phyloP scores from a whole-genome alignment of 64 coral and sea anemone species.

The Exaiptasia diaphana region DNA sequence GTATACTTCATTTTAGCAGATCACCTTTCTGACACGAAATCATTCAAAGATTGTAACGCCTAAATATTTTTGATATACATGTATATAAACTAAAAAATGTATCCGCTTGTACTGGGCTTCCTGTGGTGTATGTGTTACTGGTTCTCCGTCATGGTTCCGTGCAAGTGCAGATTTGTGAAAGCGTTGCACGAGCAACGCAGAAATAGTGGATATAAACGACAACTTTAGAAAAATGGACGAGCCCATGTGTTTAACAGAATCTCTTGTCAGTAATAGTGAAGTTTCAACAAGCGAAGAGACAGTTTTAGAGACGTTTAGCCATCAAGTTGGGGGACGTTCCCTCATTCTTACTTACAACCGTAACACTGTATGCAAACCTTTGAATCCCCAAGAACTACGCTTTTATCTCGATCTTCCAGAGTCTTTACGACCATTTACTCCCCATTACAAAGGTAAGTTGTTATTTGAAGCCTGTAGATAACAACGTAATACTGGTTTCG shows the following conservation, averaged over 20 bases:
- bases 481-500: no score
- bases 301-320: not conserved
- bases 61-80: no score
- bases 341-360: constrained; percentile 8
- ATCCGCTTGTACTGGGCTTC: no score
- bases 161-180: no score
- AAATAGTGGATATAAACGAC: no score
- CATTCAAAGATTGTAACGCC: no score
- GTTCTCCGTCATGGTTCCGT: no score
- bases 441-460: constrained; percentile 18
- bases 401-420: not conserved
- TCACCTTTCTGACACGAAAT: no score
- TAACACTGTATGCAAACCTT: constrained; percentile 5
- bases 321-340: constrained; percentile 21
- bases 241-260: not conserved
- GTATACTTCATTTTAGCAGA: no score
- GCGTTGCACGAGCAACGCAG: no score
- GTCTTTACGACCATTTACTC: not conserved
- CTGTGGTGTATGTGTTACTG: no score
- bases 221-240: not conserved
- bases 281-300: not conserved
- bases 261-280: not conserved
- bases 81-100: no score
- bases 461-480: not conserved
- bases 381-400: not conserved